These are phyloP conservation scores for Drosophila bipectinata DNA, from an alignment of 1,140 invertebrate species.

Conservation along the genomic window DNA sequence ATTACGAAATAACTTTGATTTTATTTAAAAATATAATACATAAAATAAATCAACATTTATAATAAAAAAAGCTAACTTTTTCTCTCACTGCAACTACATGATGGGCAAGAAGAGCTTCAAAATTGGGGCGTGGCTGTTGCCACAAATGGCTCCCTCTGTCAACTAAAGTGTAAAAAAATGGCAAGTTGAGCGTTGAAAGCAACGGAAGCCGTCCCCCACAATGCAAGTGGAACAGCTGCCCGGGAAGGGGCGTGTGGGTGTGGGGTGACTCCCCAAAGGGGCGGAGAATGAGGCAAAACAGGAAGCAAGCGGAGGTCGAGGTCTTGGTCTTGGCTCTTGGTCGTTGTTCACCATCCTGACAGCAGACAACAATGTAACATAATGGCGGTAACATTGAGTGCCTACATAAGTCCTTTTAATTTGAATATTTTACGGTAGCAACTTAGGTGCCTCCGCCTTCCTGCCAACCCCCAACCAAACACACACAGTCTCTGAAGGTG, in stretches of 20 bases:
- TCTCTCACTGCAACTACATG: neutral
- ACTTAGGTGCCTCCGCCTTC: constrained; percentile 30
- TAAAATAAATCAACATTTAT: neutral
- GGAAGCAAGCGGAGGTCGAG: constrained; percentile 44
- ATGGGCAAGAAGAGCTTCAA: constrained; percentile 10
- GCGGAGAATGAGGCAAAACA: constrained; percentile 1
- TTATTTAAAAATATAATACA: too few species aligned
- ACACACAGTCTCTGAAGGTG: constrained; percentile 14
- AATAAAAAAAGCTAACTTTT: neutral
- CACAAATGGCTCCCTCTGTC: constrained; percentile 73
- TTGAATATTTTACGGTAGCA: constrained; percentile 78
- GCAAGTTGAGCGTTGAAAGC: constrained; percentile 74
- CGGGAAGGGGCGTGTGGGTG: constrained; percentile 3
- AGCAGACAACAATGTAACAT: constrained; percentile 77
- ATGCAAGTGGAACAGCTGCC: constrained; percentile 49
- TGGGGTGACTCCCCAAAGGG: neutral
- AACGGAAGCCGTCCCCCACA: constrained; percentile 58
- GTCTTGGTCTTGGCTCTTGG: constrained; percentile 52
- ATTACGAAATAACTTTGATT: neutral
- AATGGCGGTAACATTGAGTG: constrained; percentile 82
- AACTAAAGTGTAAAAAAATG: constrained; percentile 81
- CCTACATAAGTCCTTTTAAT: constrained; percentile 83
- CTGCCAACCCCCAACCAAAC: neutral
- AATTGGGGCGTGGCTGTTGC: constrained; percentile 42
- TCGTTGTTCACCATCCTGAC: constrained; percentile 39